Base-by-base conservation (phyloP, 2,113 vertebrate genomes). In the Rallus limicola region DNA sequence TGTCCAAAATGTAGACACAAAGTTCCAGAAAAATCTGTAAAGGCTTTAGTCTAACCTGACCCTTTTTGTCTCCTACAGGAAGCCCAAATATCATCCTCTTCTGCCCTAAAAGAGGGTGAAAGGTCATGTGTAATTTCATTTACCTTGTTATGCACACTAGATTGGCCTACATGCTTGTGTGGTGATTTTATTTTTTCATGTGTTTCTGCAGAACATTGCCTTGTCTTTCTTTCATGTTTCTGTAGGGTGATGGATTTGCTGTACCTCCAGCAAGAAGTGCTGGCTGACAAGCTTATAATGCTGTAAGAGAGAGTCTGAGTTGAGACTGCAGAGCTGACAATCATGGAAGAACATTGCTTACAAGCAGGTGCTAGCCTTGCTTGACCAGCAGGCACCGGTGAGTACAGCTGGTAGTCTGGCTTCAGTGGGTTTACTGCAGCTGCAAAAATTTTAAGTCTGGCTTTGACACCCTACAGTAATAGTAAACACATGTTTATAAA, bases 331-430 rank as follows among this genome's bases (percentile, higher is more conserved):
- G 31, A 84, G 26, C 10, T 46, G 38, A 26, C 21, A 48, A 6
- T n/a, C 0, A 0, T 23, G 11, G 48, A 40, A 29, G 25, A 53
- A 13, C 13, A 34, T 11, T 34, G 10, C 34, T 60, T 44, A 6
- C 13, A 20, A 53, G 36, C 33, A 36, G 64, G 26, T 33, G 26
- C 64, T 26, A 44, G 26, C 36, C 21, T 31, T 26, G 46, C n/a
- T 9, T 68, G 36, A 52, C 16, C 8, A 1, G 25, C 6, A 14
- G 14, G 55, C 26, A 15, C 2, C 3, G 26, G 55, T 33, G 46
- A 78, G 36, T 44, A 53, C 31, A 31, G 55, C 31, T 33, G 16
- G 21, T 69, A 44, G 28, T 42, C 29, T 31, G 53, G 24, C 24
- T 29, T n/a, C 18, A 28, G 29, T 29, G 18, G 11, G 24, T n/a